phyloP scores from a whole-genome alignment of 2,113 vertebrate species.

The Okapia johnstoni region DNA sequence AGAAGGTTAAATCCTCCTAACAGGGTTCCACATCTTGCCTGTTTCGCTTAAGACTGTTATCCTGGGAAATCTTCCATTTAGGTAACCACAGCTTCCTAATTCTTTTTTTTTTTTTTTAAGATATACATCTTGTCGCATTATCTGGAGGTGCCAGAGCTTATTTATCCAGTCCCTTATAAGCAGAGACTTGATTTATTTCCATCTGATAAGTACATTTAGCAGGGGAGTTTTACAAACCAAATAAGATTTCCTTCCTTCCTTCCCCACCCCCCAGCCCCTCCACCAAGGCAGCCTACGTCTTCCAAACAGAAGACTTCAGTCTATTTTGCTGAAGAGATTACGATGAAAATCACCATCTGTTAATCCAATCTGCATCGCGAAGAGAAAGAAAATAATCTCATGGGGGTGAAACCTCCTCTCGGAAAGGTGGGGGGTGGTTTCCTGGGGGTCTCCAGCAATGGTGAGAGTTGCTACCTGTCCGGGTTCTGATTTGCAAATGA shows the following conservation, averaged over 20 bases:
- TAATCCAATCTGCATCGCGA: background rate
- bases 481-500: background rate
- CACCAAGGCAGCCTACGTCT: background rate
- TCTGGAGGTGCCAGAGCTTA: background rate
- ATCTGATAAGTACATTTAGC: background rate
- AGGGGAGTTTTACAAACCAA: background rate
- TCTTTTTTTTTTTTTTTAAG: background rate
- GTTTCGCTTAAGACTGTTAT: background rate
- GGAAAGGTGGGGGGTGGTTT: background rate
- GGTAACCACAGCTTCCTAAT: background rate
- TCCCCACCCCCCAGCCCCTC: background rate
- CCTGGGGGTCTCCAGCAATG: background rate
- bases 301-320: constrained; percentile 9
- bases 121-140: no score
- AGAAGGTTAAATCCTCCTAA: background rate
- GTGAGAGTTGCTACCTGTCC: accelerated
- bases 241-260: constrained; percentile 38
- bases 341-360: constrained; percentile 53
- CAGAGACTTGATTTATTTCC: background rate
- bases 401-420: background rate
- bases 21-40: background rate
- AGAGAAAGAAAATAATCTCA: background rate
- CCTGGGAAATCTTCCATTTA: background rate
- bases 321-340: background rate
- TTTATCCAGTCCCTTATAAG: background rate